These are phyloP conservation scores for Typhlichthys eigenmanni DNA, from an alignment of 2,797 vertebrate species.

Conservation along the genomic window DNA sequence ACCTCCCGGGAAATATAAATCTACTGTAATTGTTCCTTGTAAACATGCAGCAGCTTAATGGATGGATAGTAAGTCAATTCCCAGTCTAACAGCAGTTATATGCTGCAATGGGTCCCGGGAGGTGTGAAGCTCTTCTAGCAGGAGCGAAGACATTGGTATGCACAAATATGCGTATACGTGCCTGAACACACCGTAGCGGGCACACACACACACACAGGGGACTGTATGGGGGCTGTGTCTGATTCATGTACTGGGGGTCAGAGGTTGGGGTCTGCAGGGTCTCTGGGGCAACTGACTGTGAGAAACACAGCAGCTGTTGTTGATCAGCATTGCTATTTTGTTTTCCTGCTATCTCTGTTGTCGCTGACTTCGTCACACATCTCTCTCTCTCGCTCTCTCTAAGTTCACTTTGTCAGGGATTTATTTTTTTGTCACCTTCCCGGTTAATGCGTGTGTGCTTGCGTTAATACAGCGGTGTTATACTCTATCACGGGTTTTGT, in stretches of 20 bases:
- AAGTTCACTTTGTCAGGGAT: slow-evolving; percentile 26
- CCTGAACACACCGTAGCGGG: slow-evolving; percentile 13
- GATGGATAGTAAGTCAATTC: slow-evolving; percentile 36
- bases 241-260: slow-evolving; percentile 45
- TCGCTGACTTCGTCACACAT: slow-evolving; percentile 35
- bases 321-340: slow-evolving; percentile 29
- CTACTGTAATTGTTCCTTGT: slow-evolving; percentile 28
- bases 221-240: slow-evolving; percentile 27
- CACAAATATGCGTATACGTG: slow-evolving; percentile 12
- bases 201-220: slow-evolving; percentile 10
- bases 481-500: slow-evolving; percentile 13
- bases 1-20: slow-evolving; percentile 35
- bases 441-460: slow-evolving; percentile 22
- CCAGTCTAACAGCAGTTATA: slow-evolving; percentile 43
- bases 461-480: slow-evolving; percentile 2
- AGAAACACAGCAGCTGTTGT: slow-evolving; percentile 35
- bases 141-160: slow-evolving; percentile 8
- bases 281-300: slow-evolving; percentile 13
- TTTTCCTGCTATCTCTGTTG: slow-evolving; percentile 22
- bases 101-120: slow-evolving; percentile 38
- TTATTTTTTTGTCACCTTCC: slow-evolving; percentile 41
- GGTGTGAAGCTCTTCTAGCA: slow-evolving; percentile 18
- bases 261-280: slow-evolving; percentile 49
- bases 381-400: slow-evolving; percentile 18
- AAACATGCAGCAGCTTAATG: slow-evolving; percentile 33